These are phyloP conservation scores for Podotricha telesiphe DNA, from an alignment of 2,888 invertebrate species.

Conservation along the genomic window DNA sequence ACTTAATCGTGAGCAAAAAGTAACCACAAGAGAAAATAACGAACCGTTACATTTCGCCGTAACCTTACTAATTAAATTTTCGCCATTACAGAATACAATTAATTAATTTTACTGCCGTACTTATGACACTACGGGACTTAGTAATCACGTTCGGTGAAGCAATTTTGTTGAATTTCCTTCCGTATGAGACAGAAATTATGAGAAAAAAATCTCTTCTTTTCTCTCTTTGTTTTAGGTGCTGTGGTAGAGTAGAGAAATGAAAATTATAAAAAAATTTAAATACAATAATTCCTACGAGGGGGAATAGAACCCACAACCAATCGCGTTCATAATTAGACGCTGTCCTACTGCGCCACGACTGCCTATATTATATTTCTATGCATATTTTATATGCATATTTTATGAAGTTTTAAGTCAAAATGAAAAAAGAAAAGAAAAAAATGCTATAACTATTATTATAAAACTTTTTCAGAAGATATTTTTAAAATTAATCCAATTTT, in stretches of 20 bases:
- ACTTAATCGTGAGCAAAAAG: not conserved
- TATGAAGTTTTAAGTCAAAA: too few relatives aligned
- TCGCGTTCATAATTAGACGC: too few relatives aligned
- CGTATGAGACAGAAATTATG: not conserved
- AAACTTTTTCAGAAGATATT: not conserved
- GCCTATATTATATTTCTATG: too few relatives aligned
- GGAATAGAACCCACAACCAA: too few relatives aligned
- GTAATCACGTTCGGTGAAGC: slow-evolving; percentile 9
- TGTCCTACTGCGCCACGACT: too few relatives aligned
- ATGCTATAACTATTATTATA: not conserved
- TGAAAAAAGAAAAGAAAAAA: too few relatives aligned
- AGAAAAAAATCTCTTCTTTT: too few relatives aligned
- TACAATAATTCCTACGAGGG: too few relatives aligned
- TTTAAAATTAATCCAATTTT: not conserved
- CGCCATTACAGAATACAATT: slow-evolving; percentile 21
- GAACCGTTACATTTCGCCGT: slow-evolving; percentile 7
- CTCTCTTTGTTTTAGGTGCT: too few relatives aligned
- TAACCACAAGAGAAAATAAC: slow-evolving; percentile 4
- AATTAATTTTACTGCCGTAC: slow-evolving; percentile 25
- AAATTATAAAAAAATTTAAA: too few relatives aligned
- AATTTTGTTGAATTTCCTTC: not conserved
- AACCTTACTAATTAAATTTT: slow-evolving; percentile 16
- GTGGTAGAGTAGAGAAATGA: too few relatives aligned
- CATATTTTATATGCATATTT: too few relatives aligned
- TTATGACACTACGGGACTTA: slow-evolving; percentile 14